Evolutionary conservation across 2,113 vertebrate genomes (phyloP).

Genomic region (Tachycineta bicolor): DNA sequence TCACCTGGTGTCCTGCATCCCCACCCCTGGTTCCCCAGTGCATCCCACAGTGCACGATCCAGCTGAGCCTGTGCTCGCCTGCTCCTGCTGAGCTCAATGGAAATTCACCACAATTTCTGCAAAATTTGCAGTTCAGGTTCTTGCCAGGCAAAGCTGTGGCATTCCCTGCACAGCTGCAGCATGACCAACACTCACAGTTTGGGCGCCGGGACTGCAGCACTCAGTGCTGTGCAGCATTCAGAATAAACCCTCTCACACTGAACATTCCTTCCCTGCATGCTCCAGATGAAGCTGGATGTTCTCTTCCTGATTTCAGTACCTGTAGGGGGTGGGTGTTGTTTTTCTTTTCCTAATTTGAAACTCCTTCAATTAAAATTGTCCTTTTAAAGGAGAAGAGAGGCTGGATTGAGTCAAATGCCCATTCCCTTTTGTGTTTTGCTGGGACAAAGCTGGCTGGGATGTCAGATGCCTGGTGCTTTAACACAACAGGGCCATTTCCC

Average conservation of each 20-base stretch:
- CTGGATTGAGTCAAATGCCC: not conserved
- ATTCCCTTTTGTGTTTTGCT: not conserved
- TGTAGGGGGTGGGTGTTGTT: not conserved
- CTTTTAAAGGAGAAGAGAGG: not conserved
- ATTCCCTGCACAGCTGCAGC: not conserved
- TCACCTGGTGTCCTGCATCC: not conserved
- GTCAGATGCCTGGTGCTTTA: not conserved
- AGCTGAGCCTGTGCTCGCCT: rapidly evolving
- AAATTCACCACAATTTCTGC: not conserved
- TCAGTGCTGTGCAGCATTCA: not conserved
- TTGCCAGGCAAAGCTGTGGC: not conserved
- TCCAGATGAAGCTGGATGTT: not conserved
- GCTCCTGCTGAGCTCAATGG: not conserved
- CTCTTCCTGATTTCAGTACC: not conserved
- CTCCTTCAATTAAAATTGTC: not conserved
- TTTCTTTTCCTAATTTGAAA: not conserved
- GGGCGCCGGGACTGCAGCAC: not conserved
- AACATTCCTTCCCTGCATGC: not conserved
- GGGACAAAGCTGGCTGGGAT: not conserved
- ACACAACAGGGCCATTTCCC: not conserved
- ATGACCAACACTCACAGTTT: not conserved
- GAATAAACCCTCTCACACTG: not conserved
- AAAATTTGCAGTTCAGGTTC: not conserved
- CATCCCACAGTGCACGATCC: rapidly evolving
- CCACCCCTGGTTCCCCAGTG: not conserved